These are phyloP conservation scores for Strix aluco DNA, from an alignment of 2,113 vertebrate species.

Conservation along the genomic window DNA sequence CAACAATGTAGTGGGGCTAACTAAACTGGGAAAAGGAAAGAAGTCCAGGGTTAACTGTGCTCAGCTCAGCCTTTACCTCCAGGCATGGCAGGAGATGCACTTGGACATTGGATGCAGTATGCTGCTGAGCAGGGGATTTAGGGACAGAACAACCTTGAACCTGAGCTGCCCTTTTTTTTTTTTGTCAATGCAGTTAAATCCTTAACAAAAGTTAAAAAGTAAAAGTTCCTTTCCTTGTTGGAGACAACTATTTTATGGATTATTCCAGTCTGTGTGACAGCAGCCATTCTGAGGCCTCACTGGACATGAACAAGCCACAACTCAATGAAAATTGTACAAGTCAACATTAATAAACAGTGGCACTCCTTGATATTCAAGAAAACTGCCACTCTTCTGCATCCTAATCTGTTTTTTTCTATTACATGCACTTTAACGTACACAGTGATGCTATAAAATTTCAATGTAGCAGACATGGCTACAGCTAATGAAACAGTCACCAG, in stretches of 20 bases:
- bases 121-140: neutral
- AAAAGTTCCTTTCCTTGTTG: neutral
- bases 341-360: neutral
- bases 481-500: neutral
- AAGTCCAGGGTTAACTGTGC: neutral
- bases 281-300: neutral
- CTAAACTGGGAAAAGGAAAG: neutral
- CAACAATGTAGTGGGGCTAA: neutral
- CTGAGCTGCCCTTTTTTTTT: neutral
- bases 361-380: neutral
- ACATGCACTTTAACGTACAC: accelerated
- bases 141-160: neutral
- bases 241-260: neutral
- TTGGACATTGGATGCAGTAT: neutral
- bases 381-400: neutral
- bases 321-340: neutral
- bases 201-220: neutral
- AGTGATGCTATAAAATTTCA: neutral
- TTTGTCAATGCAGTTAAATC: neutral
- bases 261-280: neutral
- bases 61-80: neutral
- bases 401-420: neutral
- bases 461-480: neutral
- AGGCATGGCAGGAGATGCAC: neutral
- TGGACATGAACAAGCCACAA: neutral